Percentiles rank a stretch among this genome's conserved stretches.
Conservation (phyloP, 2,888 invertebrate genomes). For the Rhamnusium bicolor region DNA sequence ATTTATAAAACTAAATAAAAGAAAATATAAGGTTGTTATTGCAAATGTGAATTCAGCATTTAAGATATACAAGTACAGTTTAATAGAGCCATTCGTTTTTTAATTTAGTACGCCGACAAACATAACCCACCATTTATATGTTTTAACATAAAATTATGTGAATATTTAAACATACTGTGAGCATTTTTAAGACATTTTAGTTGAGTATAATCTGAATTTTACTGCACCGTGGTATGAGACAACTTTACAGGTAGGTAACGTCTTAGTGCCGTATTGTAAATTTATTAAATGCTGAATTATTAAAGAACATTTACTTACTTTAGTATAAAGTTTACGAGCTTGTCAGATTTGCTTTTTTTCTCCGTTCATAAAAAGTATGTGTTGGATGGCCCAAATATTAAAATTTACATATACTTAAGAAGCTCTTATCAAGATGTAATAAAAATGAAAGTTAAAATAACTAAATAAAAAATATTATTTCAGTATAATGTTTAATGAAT, state of each 20-base stretch:
- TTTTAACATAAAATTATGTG: constrained; percentile 65
- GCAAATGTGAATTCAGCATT: constrained; percentile 54
- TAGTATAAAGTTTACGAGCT: constrained; percentile 16
- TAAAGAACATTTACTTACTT: constrained; percentile 30
- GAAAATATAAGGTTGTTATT: constrained; percentile 33
- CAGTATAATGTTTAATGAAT: too few relatives aligned
- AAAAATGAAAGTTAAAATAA: not conserved
- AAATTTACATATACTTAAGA: not conserved
- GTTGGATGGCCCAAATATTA: not conserved
- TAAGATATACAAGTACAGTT: constrained; percentile 65
- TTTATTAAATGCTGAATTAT: constrained; percentile 54
- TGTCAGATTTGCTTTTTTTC: not conserved
- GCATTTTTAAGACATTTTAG: constrained; percentile 63
- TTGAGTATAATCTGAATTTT: constrained; percentile 63
- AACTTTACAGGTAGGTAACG: constrained; percentile 57
- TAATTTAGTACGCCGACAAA: constrained; percentile 69
- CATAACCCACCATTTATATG: constrained; percentile 54
- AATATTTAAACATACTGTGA: constrained; percentile 64
- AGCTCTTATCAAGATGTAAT: not conserved
- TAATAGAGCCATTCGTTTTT: constrained; percentile 69
- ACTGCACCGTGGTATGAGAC: constrained; percentile 55
- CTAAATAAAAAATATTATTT: not conserved
- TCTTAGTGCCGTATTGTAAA: constrained; percentile 55
- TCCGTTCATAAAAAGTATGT: not conserved
- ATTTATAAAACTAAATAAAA: constrained; percentile 47